Base-by-base conservation (phyloP, 2,797 vertebrate species). In the Aythya fuligula region DNA sequence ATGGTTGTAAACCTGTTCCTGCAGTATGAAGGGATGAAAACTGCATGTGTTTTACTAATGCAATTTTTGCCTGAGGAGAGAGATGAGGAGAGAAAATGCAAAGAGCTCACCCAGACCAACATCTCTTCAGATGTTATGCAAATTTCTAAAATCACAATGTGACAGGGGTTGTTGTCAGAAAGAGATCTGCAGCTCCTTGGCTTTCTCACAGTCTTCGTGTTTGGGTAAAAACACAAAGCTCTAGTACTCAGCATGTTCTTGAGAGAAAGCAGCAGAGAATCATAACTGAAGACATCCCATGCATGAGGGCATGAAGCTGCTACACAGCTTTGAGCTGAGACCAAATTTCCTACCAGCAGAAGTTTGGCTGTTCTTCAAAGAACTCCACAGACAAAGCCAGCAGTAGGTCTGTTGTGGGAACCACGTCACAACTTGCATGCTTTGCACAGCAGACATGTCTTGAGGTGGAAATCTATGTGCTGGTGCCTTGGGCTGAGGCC, bases 341-440 rank as follows among this genome's bases (percentile, higher is more conserved):
- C 27, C 15, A 7, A 49, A 53, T 51, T 45, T 38, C 13, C 30
- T 45, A 18, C 60, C 8, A 5, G 9, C 5, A 4, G 74, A 41
- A 5, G n/a, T 16, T 17, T 58, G 47, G 36, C 25, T 22, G n/a
- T 51, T 83, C 69, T 69, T n/a, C 69, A 76, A 32, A 1, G 19
- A 83, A 25, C 3, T 36, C 17, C 18, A 18, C 19, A 39, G 45
- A 73, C 8, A 11, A 61, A 72, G 6, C 13, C 56, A 30, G 20
- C 22, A 27, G 13, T 8, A 75, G 18, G 16, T 56, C 27, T 70
- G 5, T 27, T 75, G 19, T 4, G 22, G 54, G 16, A 79, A 58
- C 6, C 14, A 28, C 20, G 22, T 9, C 3, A 5, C 25, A 7
- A 21, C 9, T 34, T 49, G 13, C 0, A 0, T 10, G 9, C 16